A percentile compares a stretch with the other conserved stretches of the same genome.
Evolutionary conservation across 2,888 invertebrate genomes (phyloP).

Genomic region (Arrhopalites spinosus): DNA sequence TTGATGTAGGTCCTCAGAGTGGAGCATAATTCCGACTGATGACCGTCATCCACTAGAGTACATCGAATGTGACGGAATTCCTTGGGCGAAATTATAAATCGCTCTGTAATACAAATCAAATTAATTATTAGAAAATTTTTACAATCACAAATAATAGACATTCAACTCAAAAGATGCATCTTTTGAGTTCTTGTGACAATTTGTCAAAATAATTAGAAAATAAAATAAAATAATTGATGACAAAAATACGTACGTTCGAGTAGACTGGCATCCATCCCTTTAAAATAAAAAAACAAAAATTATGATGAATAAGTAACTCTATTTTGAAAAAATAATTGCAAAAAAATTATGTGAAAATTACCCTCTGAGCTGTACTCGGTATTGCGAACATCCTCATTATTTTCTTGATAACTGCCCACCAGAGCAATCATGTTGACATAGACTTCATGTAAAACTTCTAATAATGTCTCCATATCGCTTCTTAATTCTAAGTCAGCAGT

Average conservation of each 20-base stretch:
- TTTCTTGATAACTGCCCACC: slow-evolving; percentile 50
- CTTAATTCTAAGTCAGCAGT: slow-evolving; percentile 41
- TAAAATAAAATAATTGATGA: no score
- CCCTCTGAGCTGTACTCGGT: slow-evolving; percentile 43
- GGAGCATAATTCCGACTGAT: slow-evolving; percentile 56
- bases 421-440: slow-evolving; percentile 49
- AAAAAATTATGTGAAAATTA: slow-evolving; percentile 19
- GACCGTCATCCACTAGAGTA: slow-evolving; percentile 54
- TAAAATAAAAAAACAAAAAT: slow-evolving; percentile 1
- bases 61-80: slow-evolving; percentile 57
- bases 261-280: slow-evolving; percentile 32
- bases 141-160: no score
- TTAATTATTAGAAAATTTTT: no score
- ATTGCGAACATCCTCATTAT: slow-evolving; percentile 40
- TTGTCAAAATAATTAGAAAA: no score
- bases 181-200: slow-evolving; percentile 53
- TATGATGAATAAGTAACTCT: neutral
- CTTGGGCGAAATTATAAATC: slow-evolving; percentile 55
- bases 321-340: neutral
- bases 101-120: no score
- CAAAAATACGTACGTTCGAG: no score
- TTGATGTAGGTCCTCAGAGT: slow-evolving; percentile 55
- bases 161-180: no score
- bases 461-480: slow-evolving; percentile 49
- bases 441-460: slow-evolving; percentile 47